Conservation (phyloP, 2,113 vertebrate genomes). For the Scortum barcoo region DNA sequence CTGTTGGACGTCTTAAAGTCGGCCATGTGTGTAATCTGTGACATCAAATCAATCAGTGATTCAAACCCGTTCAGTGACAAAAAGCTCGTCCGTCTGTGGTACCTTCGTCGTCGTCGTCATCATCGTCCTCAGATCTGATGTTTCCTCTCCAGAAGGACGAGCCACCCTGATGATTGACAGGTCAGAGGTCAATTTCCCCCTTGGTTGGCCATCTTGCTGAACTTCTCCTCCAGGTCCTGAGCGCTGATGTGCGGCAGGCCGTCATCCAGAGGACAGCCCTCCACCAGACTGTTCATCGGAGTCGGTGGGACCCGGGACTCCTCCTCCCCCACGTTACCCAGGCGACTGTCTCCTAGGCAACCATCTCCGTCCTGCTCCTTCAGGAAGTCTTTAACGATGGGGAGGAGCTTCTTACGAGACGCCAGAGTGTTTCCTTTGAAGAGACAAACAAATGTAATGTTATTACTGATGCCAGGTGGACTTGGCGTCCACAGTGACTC, state of each 20-base stretch:
- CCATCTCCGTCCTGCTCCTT: slow-evolving; percentile 59
- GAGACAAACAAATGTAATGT: not conserved
- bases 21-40: too few species aligned
- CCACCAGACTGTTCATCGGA: slow-evolving; percentile 96
- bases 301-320: slow-evolving; percentile 88
- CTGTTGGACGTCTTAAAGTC: too few species aligned
- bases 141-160: not conserved
- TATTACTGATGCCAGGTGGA: too few species aligned
- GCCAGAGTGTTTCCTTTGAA: slow-evolving; percentile 84
- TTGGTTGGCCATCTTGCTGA: slow-evolving; percentile 78
- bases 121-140: not conserved
- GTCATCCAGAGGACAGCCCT: slow-evolving; percentile 92
- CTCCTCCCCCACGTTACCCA: slow-evolving; percentile 73
- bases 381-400: slow-evolving; percentile 88
- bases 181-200: slow-evolving; percentile 1
- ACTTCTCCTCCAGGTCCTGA: slow-evolving; percentile 88
- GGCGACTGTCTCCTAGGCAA: slow-evolving; percentile 23
- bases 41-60: too few species aligned
- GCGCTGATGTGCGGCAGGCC: slow-evolving; percentile 88
- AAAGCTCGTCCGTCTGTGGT: not conserved
- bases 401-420: slow-evolving; percentile 92
- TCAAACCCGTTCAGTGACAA: too few species aligned
- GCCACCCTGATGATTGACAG: slow-evolving; percentile 14
- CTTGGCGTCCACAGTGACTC: too few species aligned
- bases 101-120: not conserved